Conservation (phyloP, 30 jellyfish, hydroid and myxozoan genomes). For the Cassiopea xamachana region DNA sequence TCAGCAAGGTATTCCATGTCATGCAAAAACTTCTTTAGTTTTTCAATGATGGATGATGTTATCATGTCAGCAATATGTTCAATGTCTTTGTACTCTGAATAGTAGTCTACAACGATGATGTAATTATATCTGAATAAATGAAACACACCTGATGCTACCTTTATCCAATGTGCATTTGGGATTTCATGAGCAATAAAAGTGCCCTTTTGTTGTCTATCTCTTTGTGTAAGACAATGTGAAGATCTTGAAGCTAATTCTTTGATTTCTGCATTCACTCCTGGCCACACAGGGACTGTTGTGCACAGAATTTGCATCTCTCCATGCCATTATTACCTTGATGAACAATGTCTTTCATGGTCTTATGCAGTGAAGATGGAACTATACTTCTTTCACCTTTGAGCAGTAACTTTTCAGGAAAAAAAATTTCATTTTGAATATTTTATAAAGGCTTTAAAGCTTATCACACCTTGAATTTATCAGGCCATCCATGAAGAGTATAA, state of each 20-base stretch:
- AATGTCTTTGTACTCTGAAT: conserved; percentile 59
- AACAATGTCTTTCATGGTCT: conserved; percentile 14
- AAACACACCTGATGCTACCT: conserved; percentile 62
- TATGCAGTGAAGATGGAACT: conserved; percentile 47
- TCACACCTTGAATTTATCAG: neutral
- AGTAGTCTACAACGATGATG: conserved; percentile 60
- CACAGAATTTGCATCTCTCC: conserved; percentile 48
- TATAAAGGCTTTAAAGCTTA: conserved; percentile 19
- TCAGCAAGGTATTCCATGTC: neutral
- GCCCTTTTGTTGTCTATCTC: conserved; percentile 42
- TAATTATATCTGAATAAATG: conserved; percentile 17
- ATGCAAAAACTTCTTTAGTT: neutral
- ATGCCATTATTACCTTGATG: conserved; percentile 72
- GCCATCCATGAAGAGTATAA: conserved; percentile 54
- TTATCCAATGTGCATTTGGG: conserved; percentile 53
- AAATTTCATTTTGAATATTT: conserved; percentile 34
- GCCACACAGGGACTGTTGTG: conserved; percentile 51
- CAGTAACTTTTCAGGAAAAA: conserved; percentile 17
- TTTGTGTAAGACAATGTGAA: conserved; percentile 13
- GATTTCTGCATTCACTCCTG: conserved; percentile 34
- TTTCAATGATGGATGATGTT: neutral
- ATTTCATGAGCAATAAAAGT: conserved; percentile 47
- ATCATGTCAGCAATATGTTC: conserved; percentile 8
- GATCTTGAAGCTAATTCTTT: conserved; percentile 24
- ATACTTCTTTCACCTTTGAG: conserved; percentile 41